Conservation (phyloP, 2,113 vertebrate species). For the Brevimyrus niger region DNA sequence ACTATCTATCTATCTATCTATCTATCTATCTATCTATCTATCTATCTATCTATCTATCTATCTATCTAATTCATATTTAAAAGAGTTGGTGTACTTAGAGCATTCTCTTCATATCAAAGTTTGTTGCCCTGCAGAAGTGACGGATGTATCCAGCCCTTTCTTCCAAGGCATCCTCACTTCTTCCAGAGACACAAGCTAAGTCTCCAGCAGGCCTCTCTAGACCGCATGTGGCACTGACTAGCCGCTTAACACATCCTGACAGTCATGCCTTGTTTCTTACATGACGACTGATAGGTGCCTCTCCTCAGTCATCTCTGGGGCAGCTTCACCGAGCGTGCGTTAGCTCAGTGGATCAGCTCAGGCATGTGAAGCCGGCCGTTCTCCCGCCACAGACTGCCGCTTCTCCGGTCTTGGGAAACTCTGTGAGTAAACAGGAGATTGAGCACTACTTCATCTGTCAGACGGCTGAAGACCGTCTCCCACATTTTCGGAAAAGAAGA, state of each 20-base stretch:
- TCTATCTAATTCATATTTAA: neutral
- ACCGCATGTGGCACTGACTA: neutral
- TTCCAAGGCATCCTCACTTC: neutral
- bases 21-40: neutral
- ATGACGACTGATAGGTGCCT: slow-evolving; percentile 4
- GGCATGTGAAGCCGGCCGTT: neutral
- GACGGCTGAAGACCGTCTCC: neutral
- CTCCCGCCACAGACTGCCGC: neutral
- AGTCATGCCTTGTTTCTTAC: neutral
- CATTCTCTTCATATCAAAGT: neutral
- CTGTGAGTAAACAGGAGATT: neutral
- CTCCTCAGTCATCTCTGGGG: neutral
- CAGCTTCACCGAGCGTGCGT: neutral
- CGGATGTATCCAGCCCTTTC: neutral
- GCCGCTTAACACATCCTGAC: neutral
- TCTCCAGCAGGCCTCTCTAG: neutral
- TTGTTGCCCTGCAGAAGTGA: neutral
- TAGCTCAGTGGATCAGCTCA: neutral
- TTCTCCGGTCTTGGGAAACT: neutral
- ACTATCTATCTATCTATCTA: neutral
- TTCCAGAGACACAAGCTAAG: neutral
- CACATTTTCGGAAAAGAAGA: neutral
- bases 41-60: too few relatives aligned
- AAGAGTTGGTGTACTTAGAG: neutral
- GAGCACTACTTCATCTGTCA: neutral